phyloP scores from a whole-genome alignment of 1,140 invertebrate genomes.

The Lithobius niger region DNA sequence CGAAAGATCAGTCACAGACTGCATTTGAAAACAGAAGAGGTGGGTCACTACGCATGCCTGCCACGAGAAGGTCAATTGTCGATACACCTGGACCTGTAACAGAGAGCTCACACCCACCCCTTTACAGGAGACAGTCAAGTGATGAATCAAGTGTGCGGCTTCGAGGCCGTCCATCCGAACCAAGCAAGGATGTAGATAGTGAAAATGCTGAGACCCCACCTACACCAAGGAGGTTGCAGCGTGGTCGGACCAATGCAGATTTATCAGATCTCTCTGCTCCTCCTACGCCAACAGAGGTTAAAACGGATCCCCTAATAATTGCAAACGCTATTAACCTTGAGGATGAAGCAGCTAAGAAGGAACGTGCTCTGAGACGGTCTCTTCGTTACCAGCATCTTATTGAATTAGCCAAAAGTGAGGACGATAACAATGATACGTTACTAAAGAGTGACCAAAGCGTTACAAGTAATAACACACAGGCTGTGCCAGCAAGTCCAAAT shows the following conservation, averaged over 20 bases:
- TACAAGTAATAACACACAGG: too few species aligned
- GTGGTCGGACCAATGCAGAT: conserved; percentile 11
- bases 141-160: too few species aligned
- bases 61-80: too few species aligned
- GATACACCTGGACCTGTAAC: too few species aligned
- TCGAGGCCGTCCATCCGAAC: too few species aligned
- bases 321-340: not conserved
- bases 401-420: not conserved
- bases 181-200: conserved; percentile 58
- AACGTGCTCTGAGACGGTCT: not conserved
- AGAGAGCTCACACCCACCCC: too few species aligned
- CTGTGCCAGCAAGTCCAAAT: too few species aligned
- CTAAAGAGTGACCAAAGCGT: not conserved
- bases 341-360: not conserved
- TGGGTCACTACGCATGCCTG: too few species aligned
- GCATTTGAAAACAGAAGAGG: too few species aligned
- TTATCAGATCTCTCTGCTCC: not conserved
- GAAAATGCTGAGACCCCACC: conserved; percentile 84
- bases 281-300: conserved; percentile 10
- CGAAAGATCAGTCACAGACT: too few species aligned
- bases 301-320: not conserved
- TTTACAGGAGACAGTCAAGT: too few species aligned
- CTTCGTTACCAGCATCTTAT: not conserved
- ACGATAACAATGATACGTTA: not conserved
- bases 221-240: conserved; percentile 39